A percentile compares a stretch with the other conserved stretches of the same genome.
These are phyloP conservation scores for Epistrophe grossulariae DNA, from an alignment of 2,888 invertebrate genomes.

Conservation along the genomic window DNA sequence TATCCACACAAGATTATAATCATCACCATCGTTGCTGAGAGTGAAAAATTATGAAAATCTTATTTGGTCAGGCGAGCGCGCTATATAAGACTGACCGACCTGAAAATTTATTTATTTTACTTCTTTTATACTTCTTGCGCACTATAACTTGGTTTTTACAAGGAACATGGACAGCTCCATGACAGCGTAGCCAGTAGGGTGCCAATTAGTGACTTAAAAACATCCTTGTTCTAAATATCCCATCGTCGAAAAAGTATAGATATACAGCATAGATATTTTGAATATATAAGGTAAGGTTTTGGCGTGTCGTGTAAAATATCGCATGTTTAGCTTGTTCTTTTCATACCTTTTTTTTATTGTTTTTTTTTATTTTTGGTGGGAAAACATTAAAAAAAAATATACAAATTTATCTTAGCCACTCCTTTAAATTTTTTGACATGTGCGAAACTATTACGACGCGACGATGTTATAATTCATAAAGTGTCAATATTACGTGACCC, in stretches of 20 bases:
- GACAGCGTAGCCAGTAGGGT: constrained; percentile 79
- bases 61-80: constrained; percentile 11
- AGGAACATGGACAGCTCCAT: constrained; percentile 77
- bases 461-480: constrained; percentile 62
- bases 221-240: constrained; percentile 65
- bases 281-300: constrained; percentile 9
- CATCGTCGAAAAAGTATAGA: constrained; percentile 9
- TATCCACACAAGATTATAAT: constrained; percentile 39
- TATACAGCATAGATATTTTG: background rate
- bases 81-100: constrained; percentile 14
- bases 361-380: background rate
- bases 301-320: constrained; percentile 61
- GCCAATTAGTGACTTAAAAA: constrained; percentile 78
- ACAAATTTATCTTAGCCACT: constrained; percentile 60
- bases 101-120: constrained; percentile 71
- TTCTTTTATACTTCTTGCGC: constrained; percentile 43
- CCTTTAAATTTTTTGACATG: constrained; percentile 53
- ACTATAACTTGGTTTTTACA: constrained; percentile 42
- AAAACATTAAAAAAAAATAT: constrained; percentile 13
- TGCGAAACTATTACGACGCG: constrained; percentile 55
- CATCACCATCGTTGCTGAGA: background rate
- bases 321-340: constrained; percentile 62
- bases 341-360: constrained; percentile 24
- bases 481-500: constrained; percentile 60
- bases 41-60: constrained; percentile 62